Base-by-base conservation (phyloP, 2,113 vertebrate genomes). In the Dendropsophus ebraccatus region DNA sequence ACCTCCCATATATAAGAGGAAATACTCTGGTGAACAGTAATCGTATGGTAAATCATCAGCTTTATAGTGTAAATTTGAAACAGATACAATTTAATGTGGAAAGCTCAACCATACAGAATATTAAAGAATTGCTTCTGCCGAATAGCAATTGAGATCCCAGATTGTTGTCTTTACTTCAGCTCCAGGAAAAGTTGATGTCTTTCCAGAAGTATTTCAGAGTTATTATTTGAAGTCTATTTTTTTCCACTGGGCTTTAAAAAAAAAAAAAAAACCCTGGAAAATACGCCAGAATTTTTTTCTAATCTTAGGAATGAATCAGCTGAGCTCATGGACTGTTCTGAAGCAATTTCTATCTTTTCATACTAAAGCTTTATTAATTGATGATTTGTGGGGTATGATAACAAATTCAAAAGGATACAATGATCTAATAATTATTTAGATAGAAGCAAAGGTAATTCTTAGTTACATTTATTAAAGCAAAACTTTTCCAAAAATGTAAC, bases 271-370 rank as follows among this genome's bases (percentile, higher is more conserved):
- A 62, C 10, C n/a, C 65, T 85, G 83, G 56, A 45, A 67, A 67
- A 56, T 67, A 30, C n/a, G 19, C 30, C 28, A 56, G 47, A 35
- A 28, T 28, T 54, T 7, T 79, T 12, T 70, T 50, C 49, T 69
- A 85, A 70, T 85, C 75, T 70, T 41, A 28, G 49, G 30, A 85
- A 85, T 85, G 60, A 85, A 85, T 85, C 56, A 70, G 30, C 47
- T n/a, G 72, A 79, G 56, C 56, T 85, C 75, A 56, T n/a, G 78
- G 78, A 65, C 56, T 65, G 9, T 41, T 10, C 56, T 79, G 19
- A 2, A 79, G 52, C 30, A 58, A 25, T 60, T 58, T 78, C 54
- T 23, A 54, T 77, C 25, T 4, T 54, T 54, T 76, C 17, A 25
- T 77, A 32, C 28, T n/a, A 35, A 78, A 35, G 30, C 28, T 80